phyloP scores from a whole-genome alignment of 2,888 invertebrate genomes.

The Drosophila hamatofila region DNA sequence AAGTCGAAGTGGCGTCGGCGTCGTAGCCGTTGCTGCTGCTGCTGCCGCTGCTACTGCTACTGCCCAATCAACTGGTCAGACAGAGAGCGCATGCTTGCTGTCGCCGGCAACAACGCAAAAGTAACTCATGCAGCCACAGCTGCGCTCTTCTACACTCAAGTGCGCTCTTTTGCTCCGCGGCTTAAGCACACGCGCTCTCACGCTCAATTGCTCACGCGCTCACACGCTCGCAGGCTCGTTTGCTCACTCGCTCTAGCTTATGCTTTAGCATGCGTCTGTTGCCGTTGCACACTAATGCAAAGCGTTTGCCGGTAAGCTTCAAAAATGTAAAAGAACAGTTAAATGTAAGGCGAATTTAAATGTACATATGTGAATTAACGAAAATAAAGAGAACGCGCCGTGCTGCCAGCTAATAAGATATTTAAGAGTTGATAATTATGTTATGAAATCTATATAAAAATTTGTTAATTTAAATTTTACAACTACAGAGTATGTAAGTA shows the following conservation, averaged over 20 bases:
- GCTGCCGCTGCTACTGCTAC: not conserved
- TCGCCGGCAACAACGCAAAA: conserved; percentile 52
- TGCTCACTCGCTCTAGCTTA: conserved; percentile 22
- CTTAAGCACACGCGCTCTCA: conserved; percentile 2
- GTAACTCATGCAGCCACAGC: conserved; percentile 32
- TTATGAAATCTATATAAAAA: not conserved
- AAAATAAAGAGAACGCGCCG: not conserved
- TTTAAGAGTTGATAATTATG: not conserved
- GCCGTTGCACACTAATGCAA: conserved; percentile 36
- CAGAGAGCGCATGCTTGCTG: conserved; percentile 79
- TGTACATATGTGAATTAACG: not conserved
- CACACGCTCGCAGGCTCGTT: not conserved
- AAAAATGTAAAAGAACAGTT: conserved; percentile 12
- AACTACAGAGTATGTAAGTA: not conserved
- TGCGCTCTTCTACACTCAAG: conserved; percentile 30
- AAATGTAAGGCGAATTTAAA: not conserved
- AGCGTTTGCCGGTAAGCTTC: conserved; percentile 15
- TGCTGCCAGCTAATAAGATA: not conserved
- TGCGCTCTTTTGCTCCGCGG: conserved; percentile 19
- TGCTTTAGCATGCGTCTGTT: conserved; percentile 12
- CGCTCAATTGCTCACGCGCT: not conserved
- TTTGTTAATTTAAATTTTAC: not conserved
- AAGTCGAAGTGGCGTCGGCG: conserved; percentile 37
- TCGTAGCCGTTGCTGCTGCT: conserved; percentile 22
- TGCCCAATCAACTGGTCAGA: conserved; percentile 56